These are phyloP conservation scores for Ashinkailepas kermadecensis DNA, from an alignment of 2,888 invertebrate species.

Conservation along the genomic window DNA sequence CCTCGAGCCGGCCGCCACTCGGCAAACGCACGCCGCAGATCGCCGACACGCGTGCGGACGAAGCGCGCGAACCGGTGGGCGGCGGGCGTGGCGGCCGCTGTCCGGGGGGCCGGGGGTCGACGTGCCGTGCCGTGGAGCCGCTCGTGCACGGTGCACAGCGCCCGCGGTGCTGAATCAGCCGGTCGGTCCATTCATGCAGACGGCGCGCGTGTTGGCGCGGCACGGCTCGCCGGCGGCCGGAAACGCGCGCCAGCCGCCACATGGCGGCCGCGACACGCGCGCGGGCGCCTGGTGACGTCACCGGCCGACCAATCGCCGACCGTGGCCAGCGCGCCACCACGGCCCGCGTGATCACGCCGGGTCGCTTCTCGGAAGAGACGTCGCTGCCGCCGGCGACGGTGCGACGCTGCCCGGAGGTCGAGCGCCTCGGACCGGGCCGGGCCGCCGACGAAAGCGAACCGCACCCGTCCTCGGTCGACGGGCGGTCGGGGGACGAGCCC, in stretches of 20 bases:
- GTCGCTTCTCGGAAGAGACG: too few species aligned
- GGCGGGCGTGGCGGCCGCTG: not conserved
- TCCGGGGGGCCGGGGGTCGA: not conserved
- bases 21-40: not conserved
- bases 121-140: too few species aligned
- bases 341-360: too few species aligned
- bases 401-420: too few species aligned
- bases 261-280: slow-evolving; percentile 4
- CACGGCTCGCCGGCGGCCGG: not conserved
- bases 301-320: not conserved
- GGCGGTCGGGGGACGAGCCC: too few species aligned
- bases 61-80: not conserved
- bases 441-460: too few species aligned
- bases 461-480: too few species aligned
- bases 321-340: too few species aligned
- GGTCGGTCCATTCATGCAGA: slow-evolving; percentile 1
- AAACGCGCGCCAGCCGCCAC: not conserved
- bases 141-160: too few species aligned
- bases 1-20: not conserved
- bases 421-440: too few species aligned
- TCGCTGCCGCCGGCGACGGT: too few species aligned
- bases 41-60: not conserved
- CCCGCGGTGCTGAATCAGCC: not conserved
- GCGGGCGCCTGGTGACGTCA: not conserved
- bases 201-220: not conserved